Conservation (phyloP, 2,888 invertebrate species). For the Romanomermis culicivorax region DNA sequence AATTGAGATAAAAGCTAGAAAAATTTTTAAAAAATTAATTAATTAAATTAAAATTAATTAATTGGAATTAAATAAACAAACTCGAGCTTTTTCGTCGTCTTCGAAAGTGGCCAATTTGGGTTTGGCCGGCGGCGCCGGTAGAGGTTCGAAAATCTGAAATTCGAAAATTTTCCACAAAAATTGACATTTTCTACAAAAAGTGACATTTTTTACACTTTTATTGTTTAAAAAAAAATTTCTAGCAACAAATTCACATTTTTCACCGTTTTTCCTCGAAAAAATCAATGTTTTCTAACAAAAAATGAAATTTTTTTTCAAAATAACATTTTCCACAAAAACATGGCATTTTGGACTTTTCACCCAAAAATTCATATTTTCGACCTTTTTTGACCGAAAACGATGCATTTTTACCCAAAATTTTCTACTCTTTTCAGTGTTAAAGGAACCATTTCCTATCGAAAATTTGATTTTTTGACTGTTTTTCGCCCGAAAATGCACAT, state of each 20-base stretch:
- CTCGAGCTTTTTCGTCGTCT: slow-evolving; percentile 58
- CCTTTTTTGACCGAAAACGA: too few relatives aligned
- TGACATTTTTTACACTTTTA: background rate
- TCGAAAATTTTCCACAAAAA: background rate
- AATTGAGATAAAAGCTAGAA: slow-evolving; percentile 54
- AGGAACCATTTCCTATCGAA: too few relatives aligned
- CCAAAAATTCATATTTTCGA: too few relatives aligned
- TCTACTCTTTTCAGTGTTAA: too few relatives aligned
- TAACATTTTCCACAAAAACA: too few relatives aligned
- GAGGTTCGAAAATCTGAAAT: slow-evolving; percentile 16
- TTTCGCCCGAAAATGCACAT: too few relatives aligned
- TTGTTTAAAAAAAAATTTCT: background rate
- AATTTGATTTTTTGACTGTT: too few relatives aligned
- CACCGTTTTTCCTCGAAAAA: background rate
- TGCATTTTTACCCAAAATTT: too few relatives aligned
- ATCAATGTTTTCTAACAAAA: too few relatives aligned
- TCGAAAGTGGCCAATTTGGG: slow-evolving; percentile 41
- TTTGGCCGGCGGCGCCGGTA: slow-evolving; percentile 23
- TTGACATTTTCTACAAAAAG: background rate
- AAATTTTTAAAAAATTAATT: background rate
- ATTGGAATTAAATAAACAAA: slow-evolving; percentile 16
- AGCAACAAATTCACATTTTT: background rate
- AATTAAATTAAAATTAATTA: background rate
- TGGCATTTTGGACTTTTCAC: too few relatives aligned
- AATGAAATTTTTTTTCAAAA: too few relatives aligned